Conservation (phyloP, 2,888 invertebrate genomes). For the Sisyra nigra region DNA sequence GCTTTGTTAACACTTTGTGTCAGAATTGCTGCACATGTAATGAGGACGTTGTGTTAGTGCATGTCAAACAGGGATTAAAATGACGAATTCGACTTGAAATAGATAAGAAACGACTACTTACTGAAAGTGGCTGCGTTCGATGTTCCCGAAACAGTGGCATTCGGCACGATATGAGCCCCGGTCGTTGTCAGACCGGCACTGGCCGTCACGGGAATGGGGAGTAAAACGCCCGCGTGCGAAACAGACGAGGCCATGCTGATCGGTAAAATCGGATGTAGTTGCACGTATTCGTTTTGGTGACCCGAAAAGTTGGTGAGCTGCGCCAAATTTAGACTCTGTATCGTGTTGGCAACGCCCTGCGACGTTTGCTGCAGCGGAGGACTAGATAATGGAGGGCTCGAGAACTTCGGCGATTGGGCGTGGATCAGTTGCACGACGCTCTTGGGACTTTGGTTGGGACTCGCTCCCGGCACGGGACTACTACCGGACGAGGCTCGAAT, state of each 20-base stretch:
- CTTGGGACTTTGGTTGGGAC: constrained; percentile 18
- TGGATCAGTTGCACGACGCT: constrained; percentile 9
- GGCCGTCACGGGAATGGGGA: constrained; percentile 25
- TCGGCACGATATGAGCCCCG: constrained; percentile 15
- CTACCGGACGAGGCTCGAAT: constrained; percentile 29
- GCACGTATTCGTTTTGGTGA: constrained; percentile 42
- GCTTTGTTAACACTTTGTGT: constrained; percentile 6
- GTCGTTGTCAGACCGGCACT: constrained; percentile 25
- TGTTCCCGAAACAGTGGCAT: constrained; percentile 1
- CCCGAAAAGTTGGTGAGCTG: constrained; percentile 50
- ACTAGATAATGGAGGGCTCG: constrained; percentile 41
- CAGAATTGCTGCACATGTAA: not conserved
- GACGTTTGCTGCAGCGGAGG: constrained; percentile 27
- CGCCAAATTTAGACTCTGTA: constrained; percentile 59
- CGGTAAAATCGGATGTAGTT: constrained; percentile 65
- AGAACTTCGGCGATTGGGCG: constrained; percentile 18
- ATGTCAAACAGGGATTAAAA: not conserved
- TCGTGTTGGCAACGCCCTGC: constrained; percentile 24
- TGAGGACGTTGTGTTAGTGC: not conserved
- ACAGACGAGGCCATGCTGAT: constrained; percentile 52
- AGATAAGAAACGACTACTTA: constrained; percentile 1
- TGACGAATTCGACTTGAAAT: not conserved
- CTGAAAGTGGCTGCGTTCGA: constrained; percentile 5
- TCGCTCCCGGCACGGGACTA: constrained; percentile 16
- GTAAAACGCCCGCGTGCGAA: constrained; percentile 31